Conservation (phyloP, 1,140 invertebrate species). For the Thaumatotibia leucotreta region DNA sequence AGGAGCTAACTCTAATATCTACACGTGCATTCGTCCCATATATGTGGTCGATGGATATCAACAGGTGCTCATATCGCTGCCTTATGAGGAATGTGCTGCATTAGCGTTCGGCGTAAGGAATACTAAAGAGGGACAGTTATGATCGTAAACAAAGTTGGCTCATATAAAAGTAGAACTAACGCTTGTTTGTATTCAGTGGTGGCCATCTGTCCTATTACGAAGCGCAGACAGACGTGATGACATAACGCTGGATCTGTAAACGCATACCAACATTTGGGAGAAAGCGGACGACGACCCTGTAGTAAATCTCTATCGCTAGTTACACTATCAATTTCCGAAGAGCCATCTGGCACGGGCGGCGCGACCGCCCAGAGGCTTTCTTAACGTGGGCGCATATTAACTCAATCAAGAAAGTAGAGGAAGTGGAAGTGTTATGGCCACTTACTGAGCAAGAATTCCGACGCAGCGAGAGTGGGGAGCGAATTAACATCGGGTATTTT, state of each 20-base stretch:
- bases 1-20: conserved; percentile 1
- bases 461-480: conserved; percentile 38
- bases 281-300: conserved; percentile 56
- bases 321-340: conserved; percentile 36
- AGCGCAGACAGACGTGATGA: conserved; percentile 29
- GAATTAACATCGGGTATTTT: conserved; percentile 59
- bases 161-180: conserved; percentile 10
- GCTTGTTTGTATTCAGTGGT: conserved; percentile 11
- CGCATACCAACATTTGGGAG: conserved; percentile 41
- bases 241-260: conserved; percentile 42
- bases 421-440: conserved; percentile 35
- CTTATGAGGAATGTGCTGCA: conserved; percentile 37
- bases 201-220: conserved; percentile 16
- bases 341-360: conserved; percentile 22
- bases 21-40: conserved; percentile 18
- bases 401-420: conserved; percentile 35
- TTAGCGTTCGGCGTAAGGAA: conserved; percentile 27
- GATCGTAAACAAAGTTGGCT: conserved; percentile 18
- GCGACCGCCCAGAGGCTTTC: conserved; percentile 22
- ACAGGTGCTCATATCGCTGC: conserved; percentile 27
- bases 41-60: conserved; percentile 34
- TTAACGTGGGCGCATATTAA: conserved; percentile 26
- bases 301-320: conserved; percentile 41
- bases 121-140: conserved; percentile 35
- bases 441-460: conserved; percentile 38